These are phyloP conservation scores for Nesometra sesokonis DNA, from an alignment of 35 echinoderm and acorn worm genomes.

Conservation along the genomic window DNA sequence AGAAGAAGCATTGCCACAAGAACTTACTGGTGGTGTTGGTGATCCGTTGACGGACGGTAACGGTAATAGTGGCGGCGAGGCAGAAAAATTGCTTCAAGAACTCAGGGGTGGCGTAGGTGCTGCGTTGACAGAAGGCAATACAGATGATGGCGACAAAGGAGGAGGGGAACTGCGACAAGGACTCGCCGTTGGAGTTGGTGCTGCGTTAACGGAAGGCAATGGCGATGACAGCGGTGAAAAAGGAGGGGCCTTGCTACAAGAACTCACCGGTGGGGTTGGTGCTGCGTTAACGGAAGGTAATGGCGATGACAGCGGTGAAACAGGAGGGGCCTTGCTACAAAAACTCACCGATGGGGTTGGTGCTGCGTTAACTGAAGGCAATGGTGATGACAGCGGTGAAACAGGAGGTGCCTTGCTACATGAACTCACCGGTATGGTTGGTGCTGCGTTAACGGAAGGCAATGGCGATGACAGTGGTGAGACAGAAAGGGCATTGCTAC, in stretches of 20 bases:
- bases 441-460: neutral
- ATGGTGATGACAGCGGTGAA: neutral
- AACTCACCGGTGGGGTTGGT: neutral
- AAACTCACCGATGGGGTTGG: neutral
- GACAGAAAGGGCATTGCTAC: no score
- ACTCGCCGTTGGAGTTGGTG: neutral
- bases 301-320: neutral
- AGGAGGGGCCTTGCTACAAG: neutral
- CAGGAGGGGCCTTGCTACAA: neutral
- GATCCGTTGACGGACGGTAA: neutral
- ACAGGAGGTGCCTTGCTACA: neutral
- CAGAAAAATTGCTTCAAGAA: neutral
- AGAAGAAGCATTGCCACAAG: neutral
- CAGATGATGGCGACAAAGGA: neutral
- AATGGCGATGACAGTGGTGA: neutral
- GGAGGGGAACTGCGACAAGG: neutral
- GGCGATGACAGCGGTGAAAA: neutral
- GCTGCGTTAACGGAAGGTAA: neutral
- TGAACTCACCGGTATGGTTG: neutral
- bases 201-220: neutral
- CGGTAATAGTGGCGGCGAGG: neutral
- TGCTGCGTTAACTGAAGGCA: neutral
- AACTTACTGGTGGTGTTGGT: neutral
- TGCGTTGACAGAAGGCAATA: neutral
- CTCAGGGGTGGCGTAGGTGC: neutral